Base-by-base conservation (phyloP, 2,797 vertebrate species). In the Avahi laniger region DNA sequence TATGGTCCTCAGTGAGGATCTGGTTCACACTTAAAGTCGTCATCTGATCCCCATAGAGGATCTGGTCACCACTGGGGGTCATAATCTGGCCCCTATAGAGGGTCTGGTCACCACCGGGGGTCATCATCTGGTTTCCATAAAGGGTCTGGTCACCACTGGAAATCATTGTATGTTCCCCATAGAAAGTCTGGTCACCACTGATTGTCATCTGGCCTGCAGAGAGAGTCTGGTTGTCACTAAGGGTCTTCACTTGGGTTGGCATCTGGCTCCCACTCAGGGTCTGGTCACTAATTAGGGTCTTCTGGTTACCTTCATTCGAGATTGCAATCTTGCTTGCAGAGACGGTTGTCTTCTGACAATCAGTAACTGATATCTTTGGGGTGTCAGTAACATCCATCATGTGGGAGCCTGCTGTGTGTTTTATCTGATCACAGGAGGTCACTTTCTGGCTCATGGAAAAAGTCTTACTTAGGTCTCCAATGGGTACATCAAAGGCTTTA, bases 121-220 rank as follows among this genome's bases (percentile, higher is more conserved):
- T 73, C 6, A 0, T 22, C 50, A 52, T 8, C 41, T 28, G n/a
- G 0, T 2, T 4, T 7, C 20, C 18, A 0, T 0, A 18, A 18
- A 48, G 46, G 76, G 30, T 33, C 17, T 48, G 70, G 14, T 41
- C 2, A 38, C 0, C 0, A 54, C 9, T 6, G 4, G 0, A 41
- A 41, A 41, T 41, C 38, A 41, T 41, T 41, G 38, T 41, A 41
- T 41, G 5, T 41, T 3, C 5, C 0, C 22, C 8, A 0, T 1
- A 15, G 26, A 28, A 8, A 33, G 12, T 75, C 18, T 87, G 46
- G 26, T 82, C 12, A 28, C 30, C 30, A 76, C 13, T 50, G 12
- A 22, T 43, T 26, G 35, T 30, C 41, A 57, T 38, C 28, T 52
- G 67, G 22, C 18, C 20, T 28, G 15, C 20, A 69, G 8, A 26